Evolutionary conservation across 2,888 invertebrate genomes (phyloP), one percentile per base, ranked within the genome.

Genomic region (Polyploca ridens): DNA sequence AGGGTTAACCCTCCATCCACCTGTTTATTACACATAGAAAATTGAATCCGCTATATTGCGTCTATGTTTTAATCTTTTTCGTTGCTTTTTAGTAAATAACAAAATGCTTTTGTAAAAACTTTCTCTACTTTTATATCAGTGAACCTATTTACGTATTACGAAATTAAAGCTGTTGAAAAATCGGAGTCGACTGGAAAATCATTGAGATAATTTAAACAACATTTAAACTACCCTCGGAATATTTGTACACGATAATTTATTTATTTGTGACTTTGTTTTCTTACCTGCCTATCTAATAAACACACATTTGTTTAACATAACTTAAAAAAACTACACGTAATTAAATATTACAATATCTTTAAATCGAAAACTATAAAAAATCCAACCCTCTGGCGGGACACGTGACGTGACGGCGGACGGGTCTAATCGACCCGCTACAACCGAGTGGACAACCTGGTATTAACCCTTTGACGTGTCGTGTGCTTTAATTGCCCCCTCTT

Each of bases 391-490:
- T 33, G 58, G 8, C 41, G 16, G 49, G 11, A n/a, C 44, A 46
- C 46, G 27, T 27, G 27, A 13, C 27, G 38, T 58, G 19, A 54
- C 33, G 19, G 46, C 68, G 69, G 70, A 71, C 70, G 72, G 46
- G 70, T 70, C 74, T 62, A 68, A 68, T 72, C 69, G 75, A 68
- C 70, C 75, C 72, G 70, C 67, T 70, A 78, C 75, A 78, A 76
- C 75, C 76, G 76, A 79, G 79, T 65, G 73, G 70, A 76, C 79
- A 79, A 72, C 84, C 90, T 74, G 71, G 69, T 72, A 86, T 93
- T 93, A 93, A 92, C 92, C 93, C 93, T 91, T 93, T 93, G 90
- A 91, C 90, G 90, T 91, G 92, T 91, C 90, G 87, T 83, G 79
- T 82, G 82, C 77, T 80, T 83, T 92, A 93, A 93, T 93, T 92